phyloP scores from a whole-genome alignment of 1,140 invertebrate genomes.

The Drosophila sp. region DNA sequence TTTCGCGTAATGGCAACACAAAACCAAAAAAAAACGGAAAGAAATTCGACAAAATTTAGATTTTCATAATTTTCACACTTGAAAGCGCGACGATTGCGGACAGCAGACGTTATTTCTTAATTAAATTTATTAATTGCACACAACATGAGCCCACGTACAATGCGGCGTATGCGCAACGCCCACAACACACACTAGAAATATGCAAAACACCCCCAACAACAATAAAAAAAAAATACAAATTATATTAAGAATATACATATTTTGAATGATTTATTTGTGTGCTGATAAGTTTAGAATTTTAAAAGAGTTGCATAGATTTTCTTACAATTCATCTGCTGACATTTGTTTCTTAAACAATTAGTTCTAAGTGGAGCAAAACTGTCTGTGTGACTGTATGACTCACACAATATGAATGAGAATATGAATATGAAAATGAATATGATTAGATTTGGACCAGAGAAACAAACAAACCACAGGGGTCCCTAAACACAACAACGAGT shows the following conservation, averaged over 20 bases:
- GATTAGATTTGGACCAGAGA: conserved; percentile 12
- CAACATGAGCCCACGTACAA: conserved; percentile 70
- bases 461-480: conserved; percentile 34
- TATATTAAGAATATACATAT: background rate
- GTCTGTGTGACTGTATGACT: conserved; percentile 16
- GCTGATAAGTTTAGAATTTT: conserved; percentile 61
- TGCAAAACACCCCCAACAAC: conserved; percentile 19
- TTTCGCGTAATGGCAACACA: conserved; percentile 48
- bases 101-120: conserved; percentile 76
- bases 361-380: conserved; percentile 54
- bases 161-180: conserved; percentile 60
- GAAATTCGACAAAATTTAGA: conserved; percentile 58
- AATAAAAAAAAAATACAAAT: conserved; percentile 30
- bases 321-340: background rate
- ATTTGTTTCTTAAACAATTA: conserved; percentile 60
- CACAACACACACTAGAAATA: conserved; percentile 31
- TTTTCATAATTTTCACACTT: conserved; percentile 83
- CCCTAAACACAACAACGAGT: conserved; percentile 1
- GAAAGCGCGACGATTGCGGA: conserved; percentile 64
- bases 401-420: conserved; percentile 12
- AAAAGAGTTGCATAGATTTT: background rate
- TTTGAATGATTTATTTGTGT: conserved; percentile 71
- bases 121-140: conserved; percentile 84
- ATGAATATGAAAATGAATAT: conserved; percentile 12
- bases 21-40: no score